Conservation (phyloP, 2,113 vertebrate species). For the Heliornis fulica region DNA sequence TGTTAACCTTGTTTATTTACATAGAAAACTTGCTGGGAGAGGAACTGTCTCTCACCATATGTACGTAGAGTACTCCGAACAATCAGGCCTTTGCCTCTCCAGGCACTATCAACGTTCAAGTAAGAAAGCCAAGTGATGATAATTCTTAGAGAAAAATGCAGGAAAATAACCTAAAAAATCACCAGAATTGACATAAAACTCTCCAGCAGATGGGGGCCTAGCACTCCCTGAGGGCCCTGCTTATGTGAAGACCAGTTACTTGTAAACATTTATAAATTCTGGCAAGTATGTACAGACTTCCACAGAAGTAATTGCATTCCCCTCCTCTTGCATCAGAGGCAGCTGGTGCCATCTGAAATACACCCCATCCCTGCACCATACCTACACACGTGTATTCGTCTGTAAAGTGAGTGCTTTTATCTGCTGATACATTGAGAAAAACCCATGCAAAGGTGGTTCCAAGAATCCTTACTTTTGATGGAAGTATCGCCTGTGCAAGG, state of each 20-base stretch:
- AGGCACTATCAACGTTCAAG: slow-evolving; percentile 53
- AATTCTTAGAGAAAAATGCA: slow-evolving; percentile 56
- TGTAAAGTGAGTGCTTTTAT: background rate
- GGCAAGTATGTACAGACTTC: slow-evolving; percentile 63
- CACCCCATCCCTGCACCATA: background rate
- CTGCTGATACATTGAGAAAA: background rate
- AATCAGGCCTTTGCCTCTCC: slow-evolving; percentile 54
- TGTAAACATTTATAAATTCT: slow-evolving; percentile 70
- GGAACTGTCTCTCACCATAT: slow-evolving; percentile 62
- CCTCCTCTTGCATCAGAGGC: slow-evolving; percentile 38
- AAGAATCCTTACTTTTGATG: background rate
- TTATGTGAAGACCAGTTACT: slow-evolving; percentile 64
- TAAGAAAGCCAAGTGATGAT: slow-evolving; percentile 58
- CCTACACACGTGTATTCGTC: rapidly evolving
- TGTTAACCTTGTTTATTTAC: slow-evolving; percentile 56
- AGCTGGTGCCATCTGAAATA: slow-evolving; percentile 37
- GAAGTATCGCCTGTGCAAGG: background rate
- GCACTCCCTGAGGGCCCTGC: slow-evolving; percentile 64
- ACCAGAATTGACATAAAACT: slow-evolving; percentile 69
- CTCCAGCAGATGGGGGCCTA: slow-evolving; percentile 71
- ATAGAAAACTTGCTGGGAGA: slow-evolving; percentile 51
- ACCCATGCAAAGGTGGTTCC: background rate
- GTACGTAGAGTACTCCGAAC: slow-evolving; percentile 37
- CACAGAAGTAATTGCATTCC: slow-evolving; percentile 42
- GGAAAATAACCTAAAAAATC: slow-evolving; percentile 60